phyloP scores from a whole-genome alignment of 2,113 vertebrate species.

The Carollia perspicillata region DNA sequence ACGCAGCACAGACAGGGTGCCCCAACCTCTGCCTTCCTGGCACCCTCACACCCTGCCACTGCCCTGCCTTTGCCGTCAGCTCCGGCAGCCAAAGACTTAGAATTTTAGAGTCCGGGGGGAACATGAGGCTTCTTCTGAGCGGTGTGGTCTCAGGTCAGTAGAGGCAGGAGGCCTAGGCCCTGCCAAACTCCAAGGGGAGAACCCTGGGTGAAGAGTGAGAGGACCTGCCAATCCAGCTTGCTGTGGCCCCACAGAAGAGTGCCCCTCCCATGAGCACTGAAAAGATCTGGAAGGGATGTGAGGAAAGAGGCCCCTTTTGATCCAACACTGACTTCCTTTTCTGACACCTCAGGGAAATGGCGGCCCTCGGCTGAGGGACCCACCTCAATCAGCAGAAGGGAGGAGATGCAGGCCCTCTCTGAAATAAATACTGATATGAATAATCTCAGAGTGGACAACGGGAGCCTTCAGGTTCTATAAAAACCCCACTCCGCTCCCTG shows the following conservation, averaged over 20 bases:
- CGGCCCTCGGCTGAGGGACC: not conserved
- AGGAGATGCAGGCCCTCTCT: not conserved
- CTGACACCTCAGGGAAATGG: not conserved
- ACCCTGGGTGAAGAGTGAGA: not conserved
- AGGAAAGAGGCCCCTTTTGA: not conserved
- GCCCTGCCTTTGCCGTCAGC: too few relatives aligned
- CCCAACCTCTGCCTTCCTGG: not conserved
- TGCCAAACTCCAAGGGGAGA: not conserved
- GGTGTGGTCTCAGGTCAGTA: accelerated
- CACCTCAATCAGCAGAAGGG: not conserved
- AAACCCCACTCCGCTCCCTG: not conserved
- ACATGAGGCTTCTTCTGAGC: not conserved
- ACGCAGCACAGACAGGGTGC: too few relatives aligned
- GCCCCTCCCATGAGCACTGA: not conserved
- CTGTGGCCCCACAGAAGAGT: not conserved
- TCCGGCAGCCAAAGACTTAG: not conserved
- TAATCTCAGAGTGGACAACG: not conserved
- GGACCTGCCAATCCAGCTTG: not conserved
- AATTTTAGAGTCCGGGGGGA: not conserved
- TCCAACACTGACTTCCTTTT: not conserved
- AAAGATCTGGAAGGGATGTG: not conserved
- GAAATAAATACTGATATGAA: not conserved
- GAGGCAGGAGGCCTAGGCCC: not conserved
- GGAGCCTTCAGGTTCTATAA: not conserved
- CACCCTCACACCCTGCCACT: not conserved